Evolutionary conservation across 2,888 invertebrate species (phyloP).

Genomic region (Automeris io): DNA sequence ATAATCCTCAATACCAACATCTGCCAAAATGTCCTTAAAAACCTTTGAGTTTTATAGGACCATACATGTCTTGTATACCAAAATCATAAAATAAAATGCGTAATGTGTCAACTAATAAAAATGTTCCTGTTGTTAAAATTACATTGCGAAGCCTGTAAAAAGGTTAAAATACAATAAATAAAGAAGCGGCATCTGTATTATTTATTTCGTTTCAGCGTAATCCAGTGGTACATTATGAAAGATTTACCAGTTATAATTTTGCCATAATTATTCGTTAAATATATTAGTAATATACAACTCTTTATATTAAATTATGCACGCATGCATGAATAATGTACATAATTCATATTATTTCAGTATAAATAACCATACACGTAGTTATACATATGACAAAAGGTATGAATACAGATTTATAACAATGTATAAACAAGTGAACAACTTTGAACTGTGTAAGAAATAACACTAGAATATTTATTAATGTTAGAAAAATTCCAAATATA

Average conservation of each 20-base stretch:
- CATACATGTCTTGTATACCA: no score
- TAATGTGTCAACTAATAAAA: neutral
- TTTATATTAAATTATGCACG: constrained; percentile 69
- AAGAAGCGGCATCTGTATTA: constrained; percentile 76
- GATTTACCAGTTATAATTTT: constrained; percentile 62
- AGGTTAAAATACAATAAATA: constrained; percentile 58
- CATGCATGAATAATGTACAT: constrained; percentile 69
- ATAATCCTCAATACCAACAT: no score
- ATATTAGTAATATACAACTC: constrained; percentile 68
- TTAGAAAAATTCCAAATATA: constrained; percentile 66
- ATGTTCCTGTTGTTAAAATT: constrained; percentile 2
- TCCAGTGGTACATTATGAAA: constrained; percentile 75
- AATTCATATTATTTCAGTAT: constrained; percentile 48
- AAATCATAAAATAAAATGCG: constrained; percentile 5
- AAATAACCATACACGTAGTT: constrained; percentile 20
- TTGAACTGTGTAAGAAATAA: constrained; percentile 68
- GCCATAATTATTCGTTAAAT: constrained; percentile 58
- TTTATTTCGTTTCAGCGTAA: constrained; percentile 73
- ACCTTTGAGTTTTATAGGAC: no score
- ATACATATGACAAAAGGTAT: constrained; percentile 71
- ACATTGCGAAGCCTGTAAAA: constrained; percentile 7
- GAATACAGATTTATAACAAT: constrained; percentile 71
- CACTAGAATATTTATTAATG: constrained; percentile 65
- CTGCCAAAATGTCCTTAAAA: no score
- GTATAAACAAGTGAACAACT: constrained; percentile 75